These are phyloP conservation scores for Drosophila yooni DNA, from an alignment of 2,888 invertebrate species.

Conservation along the genomic window DNA sequence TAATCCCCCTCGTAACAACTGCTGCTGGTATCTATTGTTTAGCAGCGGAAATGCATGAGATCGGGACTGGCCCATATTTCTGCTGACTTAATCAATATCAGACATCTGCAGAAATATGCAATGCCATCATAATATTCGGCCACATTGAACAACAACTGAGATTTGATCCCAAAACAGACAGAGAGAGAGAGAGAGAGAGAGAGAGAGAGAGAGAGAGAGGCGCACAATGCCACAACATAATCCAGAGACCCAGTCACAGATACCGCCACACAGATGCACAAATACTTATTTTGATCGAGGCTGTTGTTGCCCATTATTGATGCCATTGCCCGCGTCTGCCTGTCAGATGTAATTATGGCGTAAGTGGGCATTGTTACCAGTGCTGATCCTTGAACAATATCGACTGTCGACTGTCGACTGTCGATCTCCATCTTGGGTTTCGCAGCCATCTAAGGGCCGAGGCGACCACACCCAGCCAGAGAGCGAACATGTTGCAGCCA, in stretches of 20 bases:
- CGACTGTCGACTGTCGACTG: constrained; percentile 27
- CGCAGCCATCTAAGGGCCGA: constrained; percentile 8
- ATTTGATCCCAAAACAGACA: constrained; percentile 25
- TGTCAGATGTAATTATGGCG: constrained; percentile 70
- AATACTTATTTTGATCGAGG: constrained; percentile 11
- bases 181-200: constrained; percentile 10
- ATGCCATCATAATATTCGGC: constrained; percentile 61
- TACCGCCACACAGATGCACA: constrained; percentile 4
- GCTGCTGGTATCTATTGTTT: constrained; percentile 28
- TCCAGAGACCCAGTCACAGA: constrained; percentile 48
- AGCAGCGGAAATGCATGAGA: constrained; percentile 28
- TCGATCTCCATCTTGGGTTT: constrained; percentile 37
- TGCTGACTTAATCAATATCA: constrained; percentile 38
- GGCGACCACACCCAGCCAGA: constrained; percentile 8
- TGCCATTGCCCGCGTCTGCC: constrained; percentile 23
- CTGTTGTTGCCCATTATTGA: constrained; percentile 2
- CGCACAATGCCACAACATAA: constrained; percentile 33
- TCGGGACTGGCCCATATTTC: constrained; percentile 17
- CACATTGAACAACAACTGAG: constrained; percentile 48
- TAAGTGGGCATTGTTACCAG: constrained; percentile 67
- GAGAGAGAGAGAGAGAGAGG: constrained; percentile 17
- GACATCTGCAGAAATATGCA: constrained; percentile 67
- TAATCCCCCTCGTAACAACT: background rate
- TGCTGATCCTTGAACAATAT: constrained; percentile 44
- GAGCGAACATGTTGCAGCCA: background rate